Conservation (phyloP, 2,113 vertebrate genomes). For the Nannobrachium achirus region DNA sequence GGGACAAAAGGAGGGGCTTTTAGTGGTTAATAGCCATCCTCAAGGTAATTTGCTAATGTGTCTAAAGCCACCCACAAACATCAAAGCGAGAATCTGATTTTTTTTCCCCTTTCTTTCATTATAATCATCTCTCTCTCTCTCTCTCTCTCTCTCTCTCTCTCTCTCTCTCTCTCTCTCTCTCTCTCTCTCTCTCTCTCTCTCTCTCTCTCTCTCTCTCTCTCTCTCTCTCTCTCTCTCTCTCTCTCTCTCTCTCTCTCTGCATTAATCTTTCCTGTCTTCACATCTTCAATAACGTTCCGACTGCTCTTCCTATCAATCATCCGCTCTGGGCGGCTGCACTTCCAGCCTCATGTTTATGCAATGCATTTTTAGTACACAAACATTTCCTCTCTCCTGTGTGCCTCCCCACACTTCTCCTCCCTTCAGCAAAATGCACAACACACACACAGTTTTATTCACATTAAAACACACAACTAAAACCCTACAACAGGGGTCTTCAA, state of each 20-base stretch:
- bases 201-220: not conserved
- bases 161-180: not conserved
- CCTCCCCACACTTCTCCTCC: not conserved
- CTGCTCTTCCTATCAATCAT: constrained; percentile 45
- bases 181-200: not conserved
- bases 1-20: too few relatives aligned
- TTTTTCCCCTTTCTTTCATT: too few relatives aligned
- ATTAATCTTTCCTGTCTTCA: constrained; percentile 4
- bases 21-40: too few relatives aligned
- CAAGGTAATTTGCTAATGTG: too few relatives aligned
- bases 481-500: too few relatives aligned
- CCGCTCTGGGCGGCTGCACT: not conserved
- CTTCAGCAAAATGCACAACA: constrained; percentile 11
- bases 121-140: not conserved
- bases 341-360: constrained; percentile 7
- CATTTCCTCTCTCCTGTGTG: constrained; percentile 21
- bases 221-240: not conserved
- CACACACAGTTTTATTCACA: not conserved
- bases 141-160: not conserved
- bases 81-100: too few relatives aligned
- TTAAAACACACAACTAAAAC: too few relatives aligned
- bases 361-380: not conserved
- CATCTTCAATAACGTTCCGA: constrained; percentile 17
- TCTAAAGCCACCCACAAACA: too few relatives aligned
- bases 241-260: not conserved